phyloP scores from a whole-genome alignment of 2,797 vertebrate species.

The Coregonus sp. region DNA sequence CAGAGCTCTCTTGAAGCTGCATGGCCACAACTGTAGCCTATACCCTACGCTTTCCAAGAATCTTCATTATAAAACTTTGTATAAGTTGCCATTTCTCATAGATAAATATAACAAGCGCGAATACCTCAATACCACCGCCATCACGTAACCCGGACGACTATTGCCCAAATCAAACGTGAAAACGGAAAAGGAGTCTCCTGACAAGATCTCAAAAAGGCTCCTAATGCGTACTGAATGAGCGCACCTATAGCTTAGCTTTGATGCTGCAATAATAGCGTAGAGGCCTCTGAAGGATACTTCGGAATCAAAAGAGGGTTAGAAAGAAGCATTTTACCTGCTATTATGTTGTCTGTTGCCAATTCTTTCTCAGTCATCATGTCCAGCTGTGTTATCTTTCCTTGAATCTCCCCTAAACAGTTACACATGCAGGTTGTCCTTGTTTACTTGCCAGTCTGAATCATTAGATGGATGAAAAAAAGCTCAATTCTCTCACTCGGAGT shows the following conservation, averaged over 20 bases:
- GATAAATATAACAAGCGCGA: no score
- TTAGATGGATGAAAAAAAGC: constrained; percentile 13
- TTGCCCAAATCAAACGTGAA: neutral
- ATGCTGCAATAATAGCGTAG: neutral
- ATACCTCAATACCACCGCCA: neutral
- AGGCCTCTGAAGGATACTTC: neutral
- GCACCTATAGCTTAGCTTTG: neutral
- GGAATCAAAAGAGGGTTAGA: neutral
- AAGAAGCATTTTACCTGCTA: constrained; percentile 62
- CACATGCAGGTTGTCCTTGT: constrained; percentile 65
- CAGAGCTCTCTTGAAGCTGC: neutral
- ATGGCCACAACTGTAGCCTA: neutral
- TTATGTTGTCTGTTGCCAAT: constrained; percentile 56
- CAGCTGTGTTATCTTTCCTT: constrained; percentile 54
- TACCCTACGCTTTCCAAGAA: neutral
- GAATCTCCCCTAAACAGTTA: constrained; percentile 58
- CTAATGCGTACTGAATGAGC: neutral
- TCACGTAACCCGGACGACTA: neutral
- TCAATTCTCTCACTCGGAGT: constrained; percentile 8
- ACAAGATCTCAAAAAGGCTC: neutral
- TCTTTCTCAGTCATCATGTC: constrained; percentile 71
- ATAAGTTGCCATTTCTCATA: neutral
- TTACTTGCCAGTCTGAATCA: constrained; percentile 37
- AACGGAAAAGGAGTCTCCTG: neutral
- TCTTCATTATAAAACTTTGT: neutral